Base-by-base conservation (phyloP, 2,797 vertebrate species). In the Anguilla obscura region DNA sequence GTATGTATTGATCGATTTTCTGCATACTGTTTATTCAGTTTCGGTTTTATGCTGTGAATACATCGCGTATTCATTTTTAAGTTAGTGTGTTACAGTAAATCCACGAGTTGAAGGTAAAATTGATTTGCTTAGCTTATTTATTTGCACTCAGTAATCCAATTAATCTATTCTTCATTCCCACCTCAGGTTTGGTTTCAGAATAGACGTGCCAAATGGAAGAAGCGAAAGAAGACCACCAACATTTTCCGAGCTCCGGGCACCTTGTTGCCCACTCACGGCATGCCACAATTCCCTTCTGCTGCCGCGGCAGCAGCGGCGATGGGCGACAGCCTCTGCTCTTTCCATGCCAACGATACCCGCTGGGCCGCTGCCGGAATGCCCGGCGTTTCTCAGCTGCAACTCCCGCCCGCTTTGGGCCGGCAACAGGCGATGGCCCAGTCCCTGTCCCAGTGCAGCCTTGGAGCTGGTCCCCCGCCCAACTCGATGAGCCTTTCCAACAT, bases 171-270 rank as follows among this genome's bases (percentile, higher is more conserved):
- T 27, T 82, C 8, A 88, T 71, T 90, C 45, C 91, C 6, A 5
- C 87, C 40, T 69, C 94, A 99, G 98, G 98, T 99, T 21, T 99
- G 98, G 98, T 99, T 99, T 93, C 98, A 99, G 97, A 99, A 99
- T 93, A 95, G 98, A 54, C 97, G 98, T n/a, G 98, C 98, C 18
- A 99, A 99, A 93, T 99, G 98, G 98, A 99, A 99, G 96, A 99
- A 99, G 90, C 97, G 98, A 93, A 99, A 99, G 98, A 99, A 99
- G 98, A 99, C 98, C 71, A 99, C 98, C 85, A 99, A 99, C 84
- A 98, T 99, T 50, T 99, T 99, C 94, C 98, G 98, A 66, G 92
- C 98, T 5, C 98, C 98, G 0, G 98, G 98, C 40, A 99, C 98
- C 30, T 95, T 99, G 93, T 95, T 99, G 90, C 98, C 98, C 16